Evolutionary conservation across 2,888 invertebrate genomes (phyloP).

Genomic region (Seira sanloemensis): DNA sequence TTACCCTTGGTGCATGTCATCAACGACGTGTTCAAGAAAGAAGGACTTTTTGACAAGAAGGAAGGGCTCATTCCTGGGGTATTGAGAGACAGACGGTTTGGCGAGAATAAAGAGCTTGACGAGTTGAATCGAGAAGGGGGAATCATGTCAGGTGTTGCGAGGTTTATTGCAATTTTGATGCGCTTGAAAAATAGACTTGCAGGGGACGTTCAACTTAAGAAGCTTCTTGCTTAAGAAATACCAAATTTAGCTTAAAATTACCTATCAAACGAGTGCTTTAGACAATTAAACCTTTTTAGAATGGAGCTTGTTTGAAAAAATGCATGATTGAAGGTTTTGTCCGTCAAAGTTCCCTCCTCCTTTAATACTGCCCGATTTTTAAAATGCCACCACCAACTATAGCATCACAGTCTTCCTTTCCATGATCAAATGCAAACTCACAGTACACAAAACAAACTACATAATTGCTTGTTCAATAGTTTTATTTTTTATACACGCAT

Average conservation of each 20-base stretch:
- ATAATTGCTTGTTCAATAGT: too few species aligned
- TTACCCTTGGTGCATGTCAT: conserved; percentile 40
- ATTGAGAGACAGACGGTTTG: conserved; percentile 31
- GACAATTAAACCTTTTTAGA: too few species aligned
- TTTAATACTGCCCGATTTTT: background rate
- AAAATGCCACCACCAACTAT: background rate
- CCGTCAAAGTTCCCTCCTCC: too few species aligned
- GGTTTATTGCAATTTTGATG: conserved; percentile 21
- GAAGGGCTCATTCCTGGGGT: background rate
- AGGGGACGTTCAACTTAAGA: conserved; percentile 19
- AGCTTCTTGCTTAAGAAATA: conserved; percentile 31
- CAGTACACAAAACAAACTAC: background rate
- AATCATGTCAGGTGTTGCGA: conserved; percentile 24
- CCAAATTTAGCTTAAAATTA: too few species aligned
- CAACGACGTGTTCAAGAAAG: conserved; percentile 38
- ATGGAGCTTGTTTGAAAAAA: too few species aligned
- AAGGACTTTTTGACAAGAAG: conserved; percentile 18
- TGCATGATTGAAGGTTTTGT: too few species aligned
- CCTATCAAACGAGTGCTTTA: too few species aligned
- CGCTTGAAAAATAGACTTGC: conserved; percentile 28
- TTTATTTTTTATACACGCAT: background rate
- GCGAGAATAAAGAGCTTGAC: background rate
- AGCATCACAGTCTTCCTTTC: too few species aligned
- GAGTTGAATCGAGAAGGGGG: conserved; percentile 28
- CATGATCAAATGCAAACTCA: background rate